Base-by-base conservation (phyloP, 2,888 invertebrate species). In the Glyphotaelius pellucidus region DNA sequence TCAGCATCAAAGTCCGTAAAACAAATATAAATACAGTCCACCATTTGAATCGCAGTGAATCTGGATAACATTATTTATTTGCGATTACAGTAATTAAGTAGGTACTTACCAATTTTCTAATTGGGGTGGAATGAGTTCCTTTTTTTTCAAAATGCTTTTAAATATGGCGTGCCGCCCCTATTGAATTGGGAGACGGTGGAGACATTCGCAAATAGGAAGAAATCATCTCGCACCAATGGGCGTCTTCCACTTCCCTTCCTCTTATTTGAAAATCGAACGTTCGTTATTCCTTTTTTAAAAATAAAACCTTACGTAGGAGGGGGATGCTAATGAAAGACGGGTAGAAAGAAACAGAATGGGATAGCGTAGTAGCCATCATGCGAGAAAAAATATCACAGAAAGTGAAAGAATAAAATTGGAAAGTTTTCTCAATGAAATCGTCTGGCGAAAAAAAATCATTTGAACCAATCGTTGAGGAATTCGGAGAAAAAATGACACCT, bases 271-370 rank as follows among this genome's bases (percentile, higher is more conserved):
- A 91, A 91, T 91, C 91, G 91, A 91, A 91, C 91, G 90, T 91
- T 93, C 91, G 88, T 91, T 67, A 67, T 67, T 92, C 90, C 88
- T 92, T 93, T 93, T 93, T 92, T 90, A 80, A 92, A n/a, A 93
- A 91, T 92, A 91, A 93, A 93, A 91, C 90, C 90, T 84, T 25
- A 47, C 84, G 38, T 91, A 83, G 90, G 90, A 88, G 90, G 92
- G 92, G 92, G 91, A 90, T 92, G 91, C 92, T 91, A 92, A 92
- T 92, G 92, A 92, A 92, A 92, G 92, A 92, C 89, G 31, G 67
- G 9, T 67, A n/a, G 32, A 32, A 30, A 52, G 32, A 25, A 87
- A 19, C 19, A 2, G 14, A n/a, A 67, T 32, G 32, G 52, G 11
- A 42, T 67, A 14, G 67, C 87, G 87, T 67, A 19, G 12, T 38